Evolutionary conservation across 2,797 vertebrate species (phyloP).

Genomic region (Setipinna tenuifilis): DNA sequence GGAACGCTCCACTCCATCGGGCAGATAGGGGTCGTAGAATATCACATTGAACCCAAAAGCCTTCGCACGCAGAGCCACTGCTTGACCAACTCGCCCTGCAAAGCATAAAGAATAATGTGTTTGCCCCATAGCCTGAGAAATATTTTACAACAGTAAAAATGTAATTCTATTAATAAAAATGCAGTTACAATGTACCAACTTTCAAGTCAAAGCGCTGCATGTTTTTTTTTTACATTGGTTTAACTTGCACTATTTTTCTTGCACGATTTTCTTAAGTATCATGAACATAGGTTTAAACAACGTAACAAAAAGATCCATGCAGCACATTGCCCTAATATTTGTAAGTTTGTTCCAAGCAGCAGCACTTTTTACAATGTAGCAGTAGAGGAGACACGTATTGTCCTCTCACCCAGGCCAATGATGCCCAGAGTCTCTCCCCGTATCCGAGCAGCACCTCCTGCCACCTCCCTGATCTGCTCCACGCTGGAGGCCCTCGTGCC

Average conservation of each 20-base stretch:
- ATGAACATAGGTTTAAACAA: no score
- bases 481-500: constrained; percentile 85
- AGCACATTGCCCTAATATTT: no score
- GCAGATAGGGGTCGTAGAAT: constrained; percentile 90
- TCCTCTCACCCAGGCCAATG: constrained; percentile 83
- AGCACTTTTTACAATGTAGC: no score
- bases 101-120: background rate
- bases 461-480: constrained; percentile 89
- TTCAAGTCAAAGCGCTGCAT: no score
- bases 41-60: constrained; percentile 89
- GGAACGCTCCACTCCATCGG: constrained; percentile 88
- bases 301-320: no score
- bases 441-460: constrained; percentile 87
- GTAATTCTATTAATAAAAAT: no score
- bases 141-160: background rate
- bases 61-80: constrained; percentile 88
- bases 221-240: no score
- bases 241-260: no score
- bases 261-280: no score
- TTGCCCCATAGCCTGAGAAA: background rate
- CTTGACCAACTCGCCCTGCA: constrained; percentile 87
- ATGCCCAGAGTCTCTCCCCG: constrained; percentile 88
- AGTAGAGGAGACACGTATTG: background rate
- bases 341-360: no score
- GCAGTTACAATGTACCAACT: no score